phyloP scores from a whole-genome alignment of 2,797 vertebrate genomes.

The Pseudocheirus occidentalis region DNA sequence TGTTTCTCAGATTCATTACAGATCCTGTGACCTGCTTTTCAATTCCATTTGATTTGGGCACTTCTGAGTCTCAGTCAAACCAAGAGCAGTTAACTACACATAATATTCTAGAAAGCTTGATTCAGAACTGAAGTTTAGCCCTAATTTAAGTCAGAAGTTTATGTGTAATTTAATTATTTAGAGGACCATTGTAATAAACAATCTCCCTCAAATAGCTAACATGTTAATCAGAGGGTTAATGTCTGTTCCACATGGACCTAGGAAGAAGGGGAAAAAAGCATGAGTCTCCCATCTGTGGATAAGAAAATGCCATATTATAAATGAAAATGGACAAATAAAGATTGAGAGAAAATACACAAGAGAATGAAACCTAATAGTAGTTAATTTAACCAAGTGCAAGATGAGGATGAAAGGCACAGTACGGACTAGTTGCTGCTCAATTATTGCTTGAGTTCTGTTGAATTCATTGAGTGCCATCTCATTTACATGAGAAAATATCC shows the following conservation, averaged over 20 bases:
- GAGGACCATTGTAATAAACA: background rate
- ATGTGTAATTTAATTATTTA: background rate
- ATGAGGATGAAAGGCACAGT: conserved; percentile 31
- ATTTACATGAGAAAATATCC: conserved; percentile 76
- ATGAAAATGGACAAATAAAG: conserved; percentile 54
- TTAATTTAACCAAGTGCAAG: conserved; percentile 65
- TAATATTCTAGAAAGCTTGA: background rate
- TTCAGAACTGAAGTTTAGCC: background rate
- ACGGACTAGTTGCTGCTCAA: conserved; percentile 59
- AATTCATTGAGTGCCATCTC: conserved; percentile 64
- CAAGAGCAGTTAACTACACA: background rate
- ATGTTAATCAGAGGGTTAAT: background rate
- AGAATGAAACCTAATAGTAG: conserved; percentile 30
- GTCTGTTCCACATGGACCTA: background rate
- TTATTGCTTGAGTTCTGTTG: conserved; percentile 62
- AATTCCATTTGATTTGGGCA: too few species aligned
- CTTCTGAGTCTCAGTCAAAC: background rate
- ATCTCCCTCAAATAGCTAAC: background rate
- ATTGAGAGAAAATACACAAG: background rate
- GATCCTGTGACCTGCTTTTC: background rate
- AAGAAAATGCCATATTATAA: background rate
- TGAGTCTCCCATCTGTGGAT: background rate
- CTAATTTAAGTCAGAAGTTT: background rate
- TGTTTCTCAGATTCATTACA: background rate
- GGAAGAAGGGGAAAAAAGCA: too few species aligned